Conservation (phyloP, 2,113 vertebrate genomes). For the Amazona guildingii region DNA sequence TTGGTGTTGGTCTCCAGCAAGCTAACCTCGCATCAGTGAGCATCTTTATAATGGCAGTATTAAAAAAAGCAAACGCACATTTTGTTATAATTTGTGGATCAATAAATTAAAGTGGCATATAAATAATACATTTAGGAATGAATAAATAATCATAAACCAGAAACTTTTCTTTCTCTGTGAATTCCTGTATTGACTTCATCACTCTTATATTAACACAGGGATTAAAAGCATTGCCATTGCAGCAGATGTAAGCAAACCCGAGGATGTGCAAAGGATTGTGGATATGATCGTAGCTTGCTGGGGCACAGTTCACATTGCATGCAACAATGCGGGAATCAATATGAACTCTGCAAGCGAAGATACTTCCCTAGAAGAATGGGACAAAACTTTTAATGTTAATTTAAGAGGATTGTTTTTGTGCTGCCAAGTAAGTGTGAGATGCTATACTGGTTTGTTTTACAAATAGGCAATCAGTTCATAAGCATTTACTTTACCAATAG, state of each 20-base stretch:
- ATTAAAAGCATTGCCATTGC: slow-evolving; percentile 73
- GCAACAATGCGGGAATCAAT: slow-evolving; percentile 83
- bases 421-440: slow-evolving; percentile 75
- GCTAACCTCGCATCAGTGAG: background rate
- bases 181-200: slow-evolving; percentile 8
- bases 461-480: background rate
- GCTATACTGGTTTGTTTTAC: background rate
- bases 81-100: background rate
- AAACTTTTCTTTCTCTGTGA: background rate
- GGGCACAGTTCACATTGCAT: slow-evolving; percentile 75
- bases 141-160: background rate
- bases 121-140: background rate
- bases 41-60: background rate
- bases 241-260: slow-evolving; percentile 80
- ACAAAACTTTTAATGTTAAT: slow-evolving; percentile 81
- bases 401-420: slow-evolving; percentile 82
- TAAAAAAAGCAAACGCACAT: background rate
- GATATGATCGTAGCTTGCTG: slow-evolving; percentile 72
- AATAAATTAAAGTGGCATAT: background rate
- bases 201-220: slow-evolving; percentile 51
- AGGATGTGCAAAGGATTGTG: slow-evolving; percentile 75
- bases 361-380: slow-evolving; percentile 81
- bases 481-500: background rate
- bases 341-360: slow-evolving; percentile 83
- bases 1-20: background rate